Conservation (phyloP, 2,888 invertebrate species). For the Conus canariensis region DNA sequence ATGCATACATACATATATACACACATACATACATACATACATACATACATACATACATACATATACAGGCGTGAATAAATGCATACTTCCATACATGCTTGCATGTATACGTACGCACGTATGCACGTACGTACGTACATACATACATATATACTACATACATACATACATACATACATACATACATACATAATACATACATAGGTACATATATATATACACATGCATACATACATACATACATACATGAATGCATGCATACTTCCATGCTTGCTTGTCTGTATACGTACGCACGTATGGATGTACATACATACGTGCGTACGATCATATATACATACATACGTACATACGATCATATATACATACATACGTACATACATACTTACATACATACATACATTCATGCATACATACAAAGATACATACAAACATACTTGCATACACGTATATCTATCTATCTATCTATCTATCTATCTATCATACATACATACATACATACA, state of each 20-base stretch:
- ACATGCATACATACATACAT: neutral
- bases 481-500: neutral
- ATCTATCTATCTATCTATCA: too few relatives aligned
- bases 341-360: neutral
- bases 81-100: neutral
- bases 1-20: neutral
- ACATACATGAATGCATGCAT: neutral
- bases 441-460: too few relatives aligned
- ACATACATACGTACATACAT: neutral
- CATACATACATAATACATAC: too few relatives aligned
- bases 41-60: neutral
- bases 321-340: neutral
- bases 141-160: too few relatives aligned
- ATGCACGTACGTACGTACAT: neutral
- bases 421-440: neutral
- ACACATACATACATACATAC: neutral
- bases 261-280: neutral
- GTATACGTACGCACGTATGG: neutral
- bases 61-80: neutral
- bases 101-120: neutral
- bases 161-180: too few relatives aligned
- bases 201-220: neutral
- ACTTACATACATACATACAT: neutral
- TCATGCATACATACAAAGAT: neutral
- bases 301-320: neutral